Conservation (phyloP, 1,140 invertebrate species). For the Octopus sinensis region DNA sequence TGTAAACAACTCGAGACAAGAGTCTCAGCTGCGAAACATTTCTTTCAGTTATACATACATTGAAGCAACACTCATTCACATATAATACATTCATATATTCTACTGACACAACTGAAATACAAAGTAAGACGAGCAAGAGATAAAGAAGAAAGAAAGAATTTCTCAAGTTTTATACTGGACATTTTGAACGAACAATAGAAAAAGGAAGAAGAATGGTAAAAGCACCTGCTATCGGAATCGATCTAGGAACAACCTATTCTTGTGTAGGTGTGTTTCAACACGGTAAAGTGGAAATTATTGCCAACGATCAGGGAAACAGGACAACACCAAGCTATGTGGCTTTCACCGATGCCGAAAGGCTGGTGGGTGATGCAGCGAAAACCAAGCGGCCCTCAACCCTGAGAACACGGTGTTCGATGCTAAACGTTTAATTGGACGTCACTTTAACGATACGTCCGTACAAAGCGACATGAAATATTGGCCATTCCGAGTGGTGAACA, state of each 20-base stretch:
- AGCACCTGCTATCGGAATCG: slow-evolving; percentile 60
- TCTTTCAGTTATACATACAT: too few relatives aligned
- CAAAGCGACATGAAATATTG: slow-evolving; percentile 70
- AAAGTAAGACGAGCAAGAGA: too few relatives aligned
- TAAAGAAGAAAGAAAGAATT: too few relatives aligned
- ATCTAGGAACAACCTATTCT: slow-evolving; percentile 62
- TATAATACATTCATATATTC: too few relatives aligned
- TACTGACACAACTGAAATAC: too few relatives aligned
- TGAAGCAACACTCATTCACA: too few relatives aligned
- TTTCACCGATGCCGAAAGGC: slow-evolving; percentile 79
- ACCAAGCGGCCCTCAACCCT: slow-evolving; percentile 75
- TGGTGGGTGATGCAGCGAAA: slow-evolving; percentile 76
- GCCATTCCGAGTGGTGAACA: slow-evolving; percentile 69
- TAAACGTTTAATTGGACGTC: slow-evolving; percentile 83
- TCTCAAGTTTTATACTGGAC: too few relatives aligned
- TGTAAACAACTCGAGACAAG: too few relatives aligned
- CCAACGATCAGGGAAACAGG: slow-evolving; percentile 90
- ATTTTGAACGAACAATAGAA: too few relatives aligned
- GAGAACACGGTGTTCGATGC: slow-evolving; percentile 88
- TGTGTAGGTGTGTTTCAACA: slow-evolving; percentile 63
- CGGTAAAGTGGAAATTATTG: slow-evolving; percentile 85
- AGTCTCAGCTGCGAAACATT: too few relatives aligned
- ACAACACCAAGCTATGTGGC: slow-evolving; percentile 86
- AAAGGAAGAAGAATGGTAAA: too few relatives aligned
- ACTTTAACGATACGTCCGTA: slow-evolving; percentile 82